These are phyloP conservation scores for Reticulitermes lucifugus DNA, from an alignment of 2,888 invertebrate species.

Conservation along the genomic window DNA sequence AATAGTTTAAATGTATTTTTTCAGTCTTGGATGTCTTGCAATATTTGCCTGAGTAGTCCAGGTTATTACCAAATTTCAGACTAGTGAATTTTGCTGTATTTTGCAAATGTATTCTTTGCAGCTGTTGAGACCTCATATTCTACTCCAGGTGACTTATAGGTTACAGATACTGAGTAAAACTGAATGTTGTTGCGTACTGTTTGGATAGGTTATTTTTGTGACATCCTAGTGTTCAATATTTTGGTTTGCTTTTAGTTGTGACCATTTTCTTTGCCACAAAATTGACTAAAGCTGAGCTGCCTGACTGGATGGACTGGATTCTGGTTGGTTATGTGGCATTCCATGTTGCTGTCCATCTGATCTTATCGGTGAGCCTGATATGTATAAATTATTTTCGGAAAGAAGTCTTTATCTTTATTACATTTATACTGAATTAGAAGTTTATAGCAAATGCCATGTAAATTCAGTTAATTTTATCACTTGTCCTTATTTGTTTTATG, in stretches of 20 bases:
- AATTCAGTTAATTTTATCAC: too few relatives aligned
- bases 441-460: too few relatives aligned
- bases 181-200: neutral
- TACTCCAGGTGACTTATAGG: neutral
- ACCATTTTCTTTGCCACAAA: conserved; percentile 93
- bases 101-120: too few relatives aligned
- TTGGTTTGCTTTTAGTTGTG: conserved; percentile 75
- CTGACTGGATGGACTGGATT: conserved; percentile 89
- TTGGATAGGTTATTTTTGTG: neutral
- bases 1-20: too few relatives aligned
- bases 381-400: too few relatives aligned
- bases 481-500: too few relatives aligned
- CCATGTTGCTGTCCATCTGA: conserved; percentile 88
- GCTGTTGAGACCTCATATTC: too few relatives aligned
- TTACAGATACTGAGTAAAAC: neutral
- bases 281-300: conserved; percentile 86
- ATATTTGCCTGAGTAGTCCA: too few relatives aligned
- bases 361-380: conserved; percentile 78
- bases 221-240: neutral
- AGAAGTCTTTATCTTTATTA: too few relatives aligned
- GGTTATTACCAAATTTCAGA: too few relatives aligned
- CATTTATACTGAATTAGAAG: too few relatives aligned
- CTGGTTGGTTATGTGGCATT: conserved; percentile 90
- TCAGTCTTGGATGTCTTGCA: neutral
- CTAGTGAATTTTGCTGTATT: too few relatives aligned